Percentiles rank a stretch among this genome's conserved stretches.
These are phyloP conservation scores for Galagoides demidoff DNA, from an alignment of 2,797 vertebrate species.

Conservation along the genomic window DNA sequence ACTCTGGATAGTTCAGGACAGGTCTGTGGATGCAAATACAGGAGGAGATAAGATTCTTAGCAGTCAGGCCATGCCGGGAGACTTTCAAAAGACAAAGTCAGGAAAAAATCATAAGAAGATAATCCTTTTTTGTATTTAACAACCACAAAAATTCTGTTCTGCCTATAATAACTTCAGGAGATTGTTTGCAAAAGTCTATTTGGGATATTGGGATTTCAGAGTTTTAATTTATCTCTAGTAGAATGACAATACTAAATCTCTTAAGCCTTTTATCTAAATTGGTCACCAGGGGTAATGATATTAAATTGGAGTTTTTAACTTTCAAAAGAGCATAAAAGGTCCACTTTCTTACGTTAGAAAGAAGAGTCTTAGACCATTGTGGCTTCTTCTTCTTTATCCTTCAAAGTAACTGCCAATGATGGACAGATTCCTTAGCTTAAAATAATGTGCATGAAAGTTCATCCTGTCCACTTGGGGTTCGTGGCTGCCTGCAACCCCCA, in stretches of 20 bases:
- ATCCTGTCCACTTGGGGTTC: no score
- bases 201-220: slow-evolving; percentile 8
- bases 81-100: background rate
- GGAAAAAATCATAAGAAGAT: background rate
- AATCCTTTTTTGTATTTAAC: background rate
- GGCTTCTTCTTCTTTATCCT: background rate
- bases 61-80: background rate
- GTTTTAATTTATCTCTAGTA: background rate
- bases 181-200: background rate
- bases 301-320: background rate
- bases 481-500: no score
- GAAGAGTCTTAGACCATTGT: background rate
- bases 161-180: background rate
- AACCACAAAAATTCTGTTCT: background rate
- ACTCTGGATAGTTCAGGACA: background rate
- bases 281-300: background rate
- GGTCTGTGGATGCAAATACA: background rate
- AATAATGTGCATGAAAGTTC: background rate
- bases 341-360: background rate
- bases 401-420: background rate
- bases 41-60: background rate
- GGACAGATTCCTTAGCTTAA: background rate
- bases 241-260: background rate
- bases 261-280: background rate
- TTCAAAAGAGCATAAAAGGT: background rate